Evolutionary conservation across 2,888 invertebrate species (phyloP).

Genomic region (Ectobius pallidus): DNA sequence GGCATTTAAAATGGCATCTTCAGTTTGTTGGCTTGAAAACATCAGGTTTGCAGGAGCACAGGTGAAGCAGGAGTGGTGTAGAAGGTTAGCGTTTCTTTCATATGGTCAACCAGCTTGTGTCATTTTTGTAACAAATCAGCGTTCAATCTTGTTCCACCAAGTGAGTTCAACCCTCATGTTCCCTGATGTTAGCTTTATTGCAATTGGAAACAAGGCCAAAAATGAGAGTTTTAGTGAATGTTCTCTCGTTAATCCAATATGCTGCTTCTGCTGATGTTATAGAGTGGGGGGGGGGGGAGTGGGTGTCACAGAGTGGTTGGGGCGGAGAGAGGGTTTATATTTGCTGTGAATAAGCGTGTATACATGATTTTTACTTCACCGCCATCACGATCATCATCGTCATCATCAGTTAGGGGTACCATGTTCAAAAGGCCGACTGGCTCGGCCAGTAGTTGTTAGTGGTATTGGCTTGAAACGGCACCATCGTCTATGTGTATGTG

Average conservation of each 20-base stretch:
- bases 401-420: neutral
- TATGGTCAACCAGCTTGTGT: no score
- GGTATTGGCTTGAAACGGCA: conserved; percentile 21
- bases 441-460: neutral
- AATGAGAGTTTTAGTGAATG: conserved; percentile 22
- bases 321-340: conserved; percentile 17
- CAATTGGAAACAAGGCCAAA: conserved; percentile 26
- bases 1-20: no score
- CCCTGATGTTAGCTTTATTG: conserved; percentile 24
- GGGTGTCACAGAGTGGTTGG: no score
- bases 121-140: neutral
- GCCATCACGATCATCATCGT: neutral
- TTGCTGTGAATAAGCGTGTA: conserved; percentile 30
- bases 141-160: neutral
- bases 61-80: no score
- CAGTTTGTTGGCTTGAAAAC: no score
- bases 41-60: no score
- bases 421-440: neutral
- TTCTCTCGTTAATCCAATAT: conserved; percentile 20
- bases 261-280: neutral
- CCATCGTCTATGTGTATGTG: no score
- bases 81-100: no score
- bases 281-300: no score
- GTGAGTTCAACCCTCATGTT: neutral
- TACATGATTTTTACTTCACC: conserved; percentile 27